Base-by-base conservation (phyloP, 2,113 vertebrate genomes). In the Stomatorhinus ivindoensis region DNA sequence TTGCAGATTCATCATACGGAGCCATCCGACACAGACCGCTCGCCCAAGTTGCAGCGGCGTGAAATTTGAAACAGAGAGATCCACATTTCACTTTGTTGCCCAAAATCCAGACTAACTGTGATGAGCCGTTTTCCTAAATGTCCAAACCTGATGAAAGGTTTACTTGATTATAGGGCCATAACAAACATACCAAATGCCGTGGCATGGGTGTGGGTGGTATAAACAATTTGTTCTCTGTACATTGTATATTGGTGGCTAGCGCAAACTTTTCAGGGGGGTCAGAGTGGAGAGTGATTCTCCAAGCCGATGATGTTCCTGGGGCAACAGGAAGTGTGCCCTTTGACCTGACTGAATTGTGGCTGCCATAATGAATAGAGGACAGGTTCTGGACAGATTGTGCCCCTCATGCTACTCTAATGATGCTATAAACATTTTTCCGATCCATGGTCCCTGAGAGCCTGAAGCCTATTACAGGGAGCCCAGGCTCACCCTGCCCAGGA, bases 121-220 rank as follows among this genome's bases (percentile, higher is more conserved):
- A 27, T 15, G 58, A 42, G 39, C 47, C n/a, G 0, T 86, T 31
- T 51, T 27, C 47, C n/a, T 50, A 31, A 86, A 50, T 24, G 83
- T 27, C 83, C 44, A 42, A 85, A 50, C 17, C 44, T 85, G 46
- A 50, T 85, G 10, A 46, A 85, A 86, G 84, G 46, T 51, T 86
- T 86, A 13, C 17, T 31, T 86, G 84, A 86, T 86, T 27, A 50
- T 31, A 86, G 6, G 39, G 7, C 65, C 90, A 17, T 51, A 21
- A 87, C n/a, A 27, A 44, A 87, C 58, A 58, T 86, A 89, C 88
- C 15, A 88, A 83, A 65, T 91, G 90, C 85, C 42, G 89, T 89
- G n/a, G 24, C 55, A 90, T 91, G 55, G 7, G 10, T 47, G 46
- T 21, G 24, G 10, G 24, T 19, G 8, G 44, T 80, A 13, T 17